These are phyloP conservation scores for Python bivittatus DNA, from an alignment of 2,113 vertebrate genomes.

Conservation along the genomic window DNA sequence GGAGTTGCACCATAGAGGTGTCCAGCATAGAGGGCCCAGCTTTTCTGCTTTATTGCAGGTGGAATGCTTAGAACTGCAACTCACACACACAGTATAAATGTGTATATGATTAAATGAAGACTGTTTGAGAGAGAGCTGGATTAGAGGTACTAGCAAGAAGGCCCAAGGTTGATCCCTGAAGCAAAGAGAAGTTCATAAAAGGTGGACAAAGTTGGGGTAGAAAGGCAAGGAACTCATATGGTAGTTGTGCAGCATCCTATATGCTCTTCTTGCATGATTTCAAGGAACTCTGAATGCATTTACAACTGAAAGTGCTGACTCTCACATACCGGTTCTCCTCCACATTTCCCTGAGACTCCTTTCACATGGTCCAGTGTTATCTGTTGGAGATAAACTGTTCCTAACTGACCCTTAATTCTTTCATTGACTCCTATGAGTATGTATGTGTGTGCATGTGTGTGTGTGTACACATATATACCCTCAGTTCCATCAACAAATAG, in stretches of 20 bases:
- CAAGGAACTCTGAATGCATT: not conserved
- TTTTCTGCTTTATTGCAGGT: not conserved
- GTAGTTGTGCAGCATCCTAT: not conserved
- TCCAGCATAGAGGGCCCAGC: not conserved
- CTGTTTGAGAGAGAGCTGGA: not conserved
- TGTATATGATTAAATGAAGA: not conserved
- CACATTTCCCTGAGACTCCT: not conserved
- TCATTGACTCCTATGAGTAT: too few relatives aligned
- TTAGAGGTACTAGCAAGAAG: not conserved
- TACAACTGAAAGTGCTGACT: not conserved
- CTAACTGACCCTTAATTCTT: not conserved
- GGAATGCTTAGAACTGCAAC: not conserved
- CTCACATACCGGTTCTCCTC: too few relatives aligned
- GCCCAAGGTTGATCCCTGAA: not conserved
- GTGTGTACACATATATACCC: too few relatives aligned
- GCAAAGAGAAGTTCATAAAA: not conserved
- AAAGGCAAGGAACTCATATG: not conserved
- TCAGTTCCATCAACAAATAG: too few relatives aligned
- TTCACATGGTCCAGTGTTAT: not conserved
- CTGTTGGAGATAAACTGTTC: not conserved
- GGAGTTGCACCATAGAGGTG: not conserved
- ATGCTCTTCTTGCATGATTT: not conserved
- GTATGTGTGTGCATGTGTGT: too few relatives aligned
- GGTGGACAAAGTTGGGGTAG: not conserved
- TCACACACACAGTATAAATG: not conserved